Percentiles rank a stretch among this genome's conserved stretches.
Conservation (phyloP, 1,140 invertebrate genomes). For the Hypsibius dujardini region DNA sequence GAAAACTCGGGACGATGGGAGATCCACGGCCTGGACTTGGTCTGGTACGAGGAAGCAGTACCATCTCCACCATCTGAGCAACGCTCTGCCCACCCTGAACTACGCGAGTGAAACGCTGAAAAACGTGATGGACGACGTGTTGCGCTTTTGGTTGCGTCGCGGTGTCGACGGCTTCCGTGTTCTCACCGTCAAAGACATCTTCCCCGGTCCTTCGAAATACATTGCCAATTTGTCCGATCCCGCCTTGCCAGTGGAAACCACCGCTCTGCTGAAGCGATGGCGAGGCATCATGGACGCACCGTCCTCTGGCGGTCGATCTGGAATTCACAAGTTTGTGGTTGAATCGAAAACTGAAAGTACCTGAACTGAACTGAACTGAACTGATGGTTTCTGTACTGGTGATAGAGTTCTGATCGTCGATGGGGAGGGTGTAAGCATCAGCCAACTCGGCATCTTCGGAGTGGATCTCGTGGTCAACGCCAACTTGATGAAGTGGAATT, state of each 20-base stretch:
- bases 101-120: background rate
- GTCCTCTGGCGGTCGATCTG: background rate
- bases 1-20: background rate
- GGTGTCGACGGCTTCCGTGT: constrained; percentile 3
- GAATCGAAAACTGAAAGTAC: background rate
- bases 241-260: too few relatives aligned
- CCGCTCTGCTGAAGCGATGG: background rate
- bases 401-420: background rate
- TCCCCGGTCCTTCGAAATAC: too few relatives aligned
- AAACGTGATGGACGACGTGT: background rate
- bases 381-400: too few relatives aligned
- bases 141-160: constrained; percentile 3
- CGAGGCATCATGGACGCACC: background rate
- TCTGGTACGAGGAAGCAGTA: background rate
- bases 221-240: too few relatives aligned
- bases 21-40: background rate
- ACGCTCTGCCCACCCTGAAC: background rate
- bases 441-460: background rate
- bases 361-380: background rate
- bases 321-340: background rate
- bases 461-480: background rate
- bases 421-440: background rate
- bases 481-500: background rate
- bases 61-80: background rate
- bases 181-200: background rate